A percentile compares a stretch with the other conserved stretches of the same genome.
Evolutionary conservation across 1,140 invertebrate species (phyloP).

Genomic region (Chelonus insularis): DNA sequence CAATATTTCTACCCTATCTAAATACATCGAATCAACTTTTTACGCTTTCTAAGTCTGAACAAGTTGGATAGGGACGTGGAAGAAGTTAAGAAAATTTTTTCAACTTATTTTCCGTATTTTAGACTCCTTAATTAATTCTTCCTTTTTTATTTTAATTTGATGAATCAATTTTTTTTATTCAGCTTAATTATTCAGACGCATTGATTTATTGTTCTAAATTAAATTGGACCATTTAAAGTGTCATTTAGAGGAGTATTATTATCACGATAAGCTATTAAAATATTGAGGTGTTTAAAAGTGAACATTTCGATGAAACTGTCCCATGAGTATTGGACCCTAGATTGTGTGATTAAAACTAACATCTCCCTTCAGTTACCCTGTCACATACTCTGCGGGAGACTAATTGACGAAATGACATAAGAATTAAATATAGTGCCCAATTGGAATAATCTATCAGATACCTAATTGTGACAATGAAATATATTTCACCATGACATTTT

Average conservation of each 20-base stretch:
- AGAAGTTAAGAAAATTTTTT: not conserved
- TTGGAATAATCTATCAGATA: not conserved
- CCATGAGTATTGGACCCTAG: constrained; percentile 40
- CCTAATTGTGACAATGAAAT: not conserved
- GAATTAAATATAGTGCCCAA: constrained; percentile 28
- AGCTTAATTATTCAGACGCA: no score
- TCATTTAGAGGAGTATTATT: not conserved
- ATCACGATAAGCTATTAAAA: no score
- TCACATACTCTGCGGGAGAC: constrained; percentile 51
- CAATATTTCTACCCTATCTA: constrained; percentile 7
- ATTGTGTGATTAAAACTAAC: constrained; percentile 55
- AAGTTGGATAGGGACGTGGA: not conserved
- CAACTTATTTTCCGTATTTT: not conserved
- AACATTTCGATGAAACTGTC: constrained; percentile 46
- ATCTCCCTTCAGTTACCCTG: constrained; percentile 33
- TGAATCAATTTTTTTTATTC: not conserved
- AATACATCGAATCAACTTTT: constrained; percentile 1
- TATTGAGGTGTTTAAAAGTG: constrained; percentile 34
- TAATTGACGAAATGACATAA: constrained; percentile 51
- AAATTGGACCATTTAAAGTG: not conserved
- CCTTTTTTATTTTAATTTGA: not conserved
- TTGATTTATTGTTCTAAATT: not conserved
- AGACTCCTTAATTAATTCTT: not conserved
- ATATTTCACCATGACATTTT: no score
- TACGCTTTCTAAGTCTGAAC: not conserved